Evolutionary conservation across 2,888 invertebrate genomes (phyloP), one percentile per base, ranked within the genome.

Genomic region (Craniophora ligustri): DNA sequence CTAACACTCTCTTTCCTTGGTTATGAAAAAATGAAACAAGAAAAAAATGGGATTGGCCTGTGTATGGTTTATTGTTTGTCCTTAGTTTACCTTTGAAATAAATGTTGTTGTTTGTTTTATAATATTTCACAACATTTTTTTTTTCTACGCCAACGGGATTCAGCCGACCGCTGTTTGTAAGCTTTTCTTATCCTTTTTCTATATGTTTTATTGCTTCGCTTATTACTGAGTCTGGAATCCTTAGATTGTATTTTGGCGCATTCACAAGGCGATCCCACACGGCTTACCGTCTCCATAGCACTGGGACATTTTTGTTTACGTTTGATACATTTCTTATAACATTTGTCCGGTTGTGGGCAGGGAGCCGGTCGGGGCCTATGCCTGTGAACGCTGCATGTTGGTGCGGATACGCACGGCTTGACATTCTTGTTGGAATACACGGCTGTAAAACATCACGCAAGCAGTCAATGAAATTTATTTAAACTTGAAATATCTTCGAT

Each of bases 321-420:
- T 60, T 72, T 85, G 39, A 78, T 82, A 63, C 88, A 86, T 72
- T 81, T 85, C 39, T 81, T 79, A 69, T 85, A 90, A 70, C 92
- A 92, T 55, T 84, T 76, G 50, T 91, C 88, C 28, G 89, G 91
- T n/a, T 82, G 51, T 8, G 86, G 82, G 54, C 92, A 92, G 3
- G 91, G 88, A 13, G 86, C 75, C 26, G 87, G 84, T 28, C 86
- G 81, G 2, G 89, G 92, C 61, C 89, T 81, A 61, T 89, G 90
- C 41, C 66, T 85, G 76, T 91, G 91, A 10, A 71, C 76, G 61
- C 86, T 86, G 77, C 92, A 91, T 67, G 85, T 76, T 31, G 92
- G 88, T 31, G 82, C 87, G 36, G 91, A 89, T 46, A 87, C 73
- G 67, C 92, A 92, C 35, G 91, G 87, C 75, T 89, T 90, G 54